Conservation (phyloP, 2,113 vertebrate species). For the Crotalus tigris region DNA sequence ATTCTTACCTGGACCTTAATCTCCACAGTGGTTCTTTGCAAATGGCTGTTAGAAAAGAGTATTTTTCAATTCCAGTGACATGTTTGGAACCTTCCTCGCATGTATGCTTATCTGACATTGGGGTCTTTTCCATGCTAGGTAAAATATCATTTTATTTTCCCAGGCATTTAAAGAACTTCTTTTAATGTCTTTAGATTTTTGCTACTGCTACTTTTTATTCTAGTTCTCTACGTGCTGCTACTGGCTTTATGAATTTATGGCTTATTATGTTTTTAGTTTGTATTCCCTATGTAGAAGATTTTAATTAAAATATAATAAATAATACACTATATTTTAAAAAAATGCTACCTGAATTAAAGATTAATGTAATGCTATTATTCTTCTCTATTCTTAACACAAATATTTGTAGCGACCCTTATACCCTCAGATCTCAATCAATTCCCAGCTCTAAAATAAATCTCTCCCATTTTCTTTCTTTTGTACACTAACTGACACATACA, state of each 20-base stretch:
- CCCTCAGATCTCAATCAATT: background rate
- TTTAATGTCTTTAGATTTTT: background rate
- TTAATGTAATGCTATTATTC: background rate
- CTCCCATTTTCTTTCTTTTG: background rate
- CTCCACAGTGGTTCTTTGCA: background rate
- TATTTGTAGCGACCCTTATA: background rate
- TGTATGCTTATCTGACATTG: background rate
- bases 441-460: background rate
- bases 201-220: background rate
- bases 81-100: background rate
- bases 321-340: background rate
- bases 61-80: background rate
- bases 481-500: background rate
- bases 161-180: background rate
- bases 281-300: background rate
- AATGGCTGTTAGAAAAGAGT: background rate
- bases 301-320: background rate
- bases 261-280: background rate
- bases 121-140: background rate
- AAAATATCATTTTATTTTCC: background rate
- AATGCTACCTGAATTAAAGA: background rate
- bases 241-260: background rate
- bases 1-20: background rate
- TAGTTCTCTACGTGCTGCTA: background rate
- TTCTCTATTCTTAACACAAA: background rate